Percentiles rank a stretch among this genome's conserved stretches.
Evolutionary conservation across 92 coral and sea anemone genomes (phyloP).

Genomic region (Plumapathes pennacea): DNA sequence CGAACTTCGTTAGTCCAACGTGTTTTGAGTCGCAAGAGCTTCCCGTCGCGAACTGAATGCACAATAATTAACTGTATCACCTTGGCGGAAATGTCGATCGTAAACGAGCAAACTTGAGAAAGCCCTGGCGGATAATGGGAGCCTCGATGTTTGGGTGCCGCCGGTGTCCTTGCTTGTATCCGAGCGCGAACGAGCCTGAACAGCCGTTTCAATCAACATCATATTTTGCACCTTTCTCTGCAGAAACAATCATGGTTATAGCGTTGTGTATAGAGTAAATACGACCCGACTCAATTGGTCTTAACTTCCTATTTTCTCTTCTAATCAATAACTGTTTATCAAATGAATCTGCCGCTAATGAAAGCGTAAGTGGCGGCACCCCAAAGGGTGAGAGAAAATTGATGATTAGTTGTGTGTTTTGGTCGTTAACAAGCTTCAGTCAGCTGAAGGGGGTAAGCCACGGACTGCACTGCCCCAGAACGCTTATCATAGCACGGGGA

Average conservation of each 20-base stretch:
- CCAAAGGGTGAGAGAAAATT: neutral
- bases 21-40: neutral
- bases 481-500: neutral
- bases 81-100: neutral
- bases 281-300: conserved; percentile 6
- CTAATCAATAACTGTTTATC: conserved; percentile 41
- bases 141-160: too few relatives aligned
- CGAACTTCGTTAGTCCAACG: neutral
- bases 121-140: neutral
- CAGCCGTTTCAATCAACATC: too few relatives aligned
- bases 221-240: too few relatives aligned
- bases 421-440: too few relatives aligned
- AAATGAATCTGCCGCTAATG: conserved; percentile 26
- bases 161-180: too few relatives aligned
- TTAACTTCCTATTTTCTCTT: conserved; percentile 23
- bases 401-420: too few relatives aligned
- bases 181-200: too few relatives aligned
- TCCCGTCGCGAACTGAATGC: conserved; percentile 1
- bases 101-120: neutral
- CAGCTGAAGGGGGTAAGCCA: too few relatives aligned
- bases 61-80: conserved; percentile 9
- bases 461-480: too few relatives aligned
- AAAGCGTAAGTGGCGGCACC: conserved; percentile 13
- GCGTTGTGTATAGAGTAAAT: conserved; percentile 12
- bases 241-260: neutral